phyloP scores from a whole-genome alignment of 2,888 invertebrate genomes.

The Euplexia lucipara region DNA sequence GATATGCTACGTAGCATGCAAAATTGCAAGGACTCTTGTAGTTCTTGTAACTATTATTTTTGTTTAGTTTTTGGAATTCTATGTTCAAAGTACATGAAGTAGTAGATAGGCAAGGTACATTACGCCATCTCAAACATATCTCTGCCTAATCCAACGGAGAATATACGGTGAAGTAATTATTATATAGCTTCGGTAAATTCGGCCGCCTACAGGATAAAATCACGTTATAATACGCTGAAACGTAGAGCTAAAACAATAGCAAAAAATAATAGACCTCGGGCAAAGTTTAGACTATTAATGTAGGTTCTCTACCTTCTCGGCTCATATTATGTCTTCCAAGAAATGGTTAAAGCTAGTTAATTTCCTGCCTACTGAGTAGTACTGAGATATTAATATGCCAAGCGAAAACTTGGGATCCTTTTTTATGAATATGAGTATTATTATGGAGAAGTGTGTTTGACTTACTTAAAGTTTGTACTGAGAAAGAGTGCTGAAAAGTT shows the following conservation, averaged over 20 bases:
- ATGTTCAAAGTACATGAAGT: slow-evolving; percentile 2
- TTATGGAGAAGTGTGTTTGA: too few relatives aligned
- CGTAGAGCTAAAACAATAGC: not conserved
- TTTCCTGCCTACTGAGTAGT: not conserved
- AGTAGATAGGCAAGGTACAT: too few relatives aligned
- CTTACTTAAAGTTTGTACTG: too few relatives aligned
- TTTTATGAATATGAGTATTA: too few relatives aligned
- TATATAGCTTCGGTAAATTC: slow-evolving; percentile 6
- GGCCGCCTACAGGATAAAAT: slow-evolving; percentile 1
- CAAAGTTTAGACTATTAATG: not conserved
- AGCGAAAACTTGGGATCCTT: too few relatives aligned
- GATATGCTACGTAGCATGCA: not conserved
- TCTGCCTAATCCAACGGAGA: too few relatives aligned
- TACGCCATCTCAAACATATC: too few relatives aligned
- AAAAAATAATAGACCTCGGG: not conserved
- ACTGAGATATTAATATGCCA: too few relatives aligned
- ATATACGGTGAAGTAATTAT: too few relatives aligned
- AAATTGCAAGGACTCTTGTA: not conserved
- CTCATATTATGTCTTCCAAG: not conserved
- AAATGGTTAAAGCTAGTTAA: not conserved
- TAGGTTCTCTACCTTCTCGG: not conserved
- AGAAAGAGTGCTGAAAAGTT: too few relatives aligned
- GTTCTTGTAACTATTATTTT: slow-evolving; percentile 7
- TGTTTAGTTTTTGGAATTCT: not conserved
- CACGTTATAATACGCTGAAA: not conserved